Conservation (phyloP, 2,888 invertebrate genomes). For the Lasius fuliginosus region DNA sequence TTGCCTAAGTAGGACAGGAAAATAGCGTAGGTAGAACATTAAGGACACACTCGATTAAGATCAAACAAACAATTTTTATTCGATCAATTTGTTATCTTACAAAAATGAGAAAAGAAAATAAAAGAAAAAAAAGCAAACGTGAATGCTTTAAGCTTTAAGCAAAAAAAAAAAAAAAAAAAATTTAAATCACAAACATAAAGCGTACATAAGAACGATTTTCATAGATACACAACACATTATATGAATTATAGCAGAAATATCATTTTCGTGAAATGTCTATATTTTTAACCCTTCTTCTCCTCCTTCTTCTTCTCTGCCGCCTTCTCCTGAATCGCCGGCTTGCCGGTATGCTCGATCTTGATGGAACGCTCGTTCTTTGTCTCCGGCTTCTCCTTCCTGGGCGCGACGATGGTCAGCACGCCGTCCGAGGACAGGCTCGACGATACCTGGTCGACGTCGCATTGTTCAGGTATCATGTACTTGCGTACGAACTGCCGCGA, state of each 20-base stretch:
- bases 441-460: constrained; percentile 91
- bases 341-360: constrained; percentile 80
- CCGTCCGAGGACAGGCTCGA: constrained; percentile 95
- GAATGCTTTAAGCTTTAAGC: neutral
- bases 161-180: neutral
- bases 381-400: constrained; percentile 87
- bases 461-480: constrained; percentile 86
- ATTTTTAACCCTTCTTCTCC: neutral
- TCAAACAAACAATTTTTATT: constrained; percentile 13
- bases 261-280: neutral
- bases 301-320: constrained; percentile 51
- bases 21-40: neutral
- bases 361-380: constrained; percentile 75
- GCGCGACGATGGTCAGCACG: constrained; percentile 92
- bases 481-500: constrained; percentile 86
- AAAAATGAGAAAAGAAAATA: neutral
- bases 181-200: constrained; percentile 9
- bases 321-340: constrained; percentile 76
- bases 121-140: neutral
- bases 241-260: neutral
- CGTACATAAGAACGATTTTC: neutral
- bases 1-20: neutral
- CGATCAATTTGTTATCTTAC: neutral
- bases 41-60: neutral
- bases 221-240: neutral